These are phyloP conservation scores for Mus pahari DNA, from an alignment of 2,113 vertebrate species.

Conservation along the genomic window DNA sequence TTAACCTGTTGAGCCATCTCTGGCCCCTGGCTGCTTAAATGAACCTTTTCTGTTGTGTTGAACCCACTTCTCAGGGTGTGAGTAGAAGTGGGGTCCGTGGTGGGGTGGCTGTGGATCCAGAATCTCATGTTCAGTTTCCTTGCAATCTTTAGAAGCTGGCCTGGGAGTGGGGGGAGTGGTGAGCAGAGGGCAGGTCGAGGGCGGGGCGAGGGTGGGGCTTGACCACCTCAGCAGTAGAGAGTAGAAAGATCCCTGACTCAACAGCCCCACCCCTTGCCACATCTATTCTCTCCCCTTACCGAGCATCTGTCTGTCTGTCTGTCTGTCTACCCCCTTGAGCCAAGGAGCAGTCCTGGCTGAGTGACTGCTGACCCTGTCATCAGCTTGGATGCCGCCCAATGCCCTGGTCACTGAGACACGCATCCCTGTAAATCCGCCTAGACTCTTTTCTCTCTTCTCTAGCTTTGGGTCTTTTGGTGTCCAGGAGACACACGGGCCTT, in stretches of 20 bases:
- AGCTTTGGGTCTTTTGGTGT: not conserved
- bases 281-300: not conserved
- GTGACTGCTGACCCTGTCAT: not conserved
- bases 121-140: not conserved
- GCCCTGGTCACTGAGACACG: not conserved
- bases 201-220: not conserved
- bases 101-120: not conserved
- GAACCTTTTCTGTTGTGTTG: not conserved
- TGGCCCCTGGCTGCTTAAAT: not conserved
- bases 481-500: no score
- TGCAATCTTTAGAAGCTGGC: not conserved
- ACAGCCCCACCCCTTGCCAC: not conserved
- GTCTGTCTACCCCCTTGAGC: not conserved
- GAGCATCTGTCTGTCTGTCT: no score
- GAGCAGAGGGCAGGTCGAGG: not conserved
- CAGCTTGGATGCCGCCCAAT: not conserved
- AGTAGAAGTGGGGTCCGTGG: not conserved
- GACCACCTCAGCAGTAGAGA: not conserved
- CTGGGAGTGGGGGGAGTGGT: not conserved
- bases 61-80: not conserved
- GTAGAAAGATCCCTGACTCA: not conserved
- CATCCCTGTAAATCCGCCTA: accelerated
- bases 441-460: not conserved
- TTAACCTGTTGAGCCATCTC: not conserved
- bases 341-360: not conserved